Evolutionary conservation across 2,888 invertebrate species (phyloP), one percentile per base, ranked within the genome.

Genomic region (Brachynemurus nebulosus): DNA sequence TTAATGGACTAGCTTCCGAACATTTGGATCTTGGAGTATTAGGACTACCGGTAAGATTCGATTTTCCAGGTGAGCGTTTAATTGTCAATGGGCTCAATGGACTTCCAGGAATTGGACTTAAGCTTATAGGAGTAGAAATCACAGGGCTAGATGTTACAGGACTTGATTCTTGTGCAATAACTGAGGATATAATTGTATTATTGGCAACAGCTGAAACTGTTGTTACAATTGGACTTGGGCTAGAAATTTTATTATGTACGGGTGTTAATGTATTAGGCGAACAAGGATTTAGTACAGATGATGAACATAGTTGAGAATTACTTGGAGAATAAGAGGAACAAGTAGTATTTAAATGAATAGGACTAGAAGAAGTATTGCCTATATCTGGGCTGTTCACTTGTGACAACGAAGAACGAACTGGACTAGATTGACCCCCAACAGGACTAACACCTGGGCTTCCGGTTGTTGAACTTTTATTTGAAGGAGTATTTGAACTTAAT

Each of bases 401-500:
- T n/a, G 37, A 37, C 3, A 37, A 11, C 9, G 19, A 20, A 20
- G 37, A 37, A 6, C 19, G 37, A 2, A 20, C 20, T 8, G 37
- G 37, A 37, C 37, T 37, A 37, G 37, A 37, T 21, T 21, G 14
- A 16, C 16, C 16, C 9, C 40, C 27, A n/a, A 40, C 25, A 27
- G 40, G 40, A 27, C 40, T 40, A 16, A 27, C 25, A 25, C 25
- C 40, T 2, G 16, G 17, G 23, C 17, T 14, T 21, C 33, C 21
- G n/a, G 42, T 20, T 18, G 20, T 34, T 38, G 44, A 30, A 23
- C 34, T 44, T 2, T 18, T 19, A 27, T 37, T 25, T 18, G 21
- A 19, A 21, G 44, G 44, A 12, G 11, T 33, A 34, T 33, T 33
- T 34, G 42, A 34, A 2, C 33, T 21, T 47, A 64, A 64, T 25